Evolutionary conservation across 1,140 invertebrate genomes (phyloP), one percentile per base, ranked within the genome.

Genomic region (Glossosoma conforme): DNA sequence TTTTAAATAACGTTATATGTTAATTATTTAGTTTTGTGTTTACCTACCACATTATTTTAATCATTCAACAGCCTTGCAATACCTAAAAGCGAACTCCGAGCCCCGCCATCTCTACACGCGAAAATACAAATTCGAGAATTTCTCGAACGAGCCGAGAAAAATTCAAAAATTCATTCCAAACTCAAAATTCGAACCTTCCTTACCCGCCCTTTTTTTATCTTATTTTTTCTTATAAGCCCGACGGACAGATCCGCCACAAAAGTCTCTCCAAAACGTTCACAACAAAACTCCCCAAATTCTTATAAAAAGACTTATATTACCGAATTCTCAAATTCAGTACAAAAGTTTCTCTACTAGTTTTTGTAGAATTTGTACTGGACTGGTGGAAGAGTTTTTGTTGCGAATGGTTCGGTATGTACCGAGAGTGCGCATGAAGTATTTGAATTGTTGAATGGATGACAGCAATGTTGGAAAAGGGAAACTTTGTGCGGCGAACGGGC

Each of bases 361-460:
- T 50, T 10, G n/a, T n/a, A 30, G 38, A 19, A 19, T 18, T 30
- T 24, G 20, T 42, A 8, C 13, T 3, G 38, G 11, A 15, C 15
- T 11, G 20, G 6, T 2, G 11, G 38, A 17, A 24, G 47, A 42
- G 13, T 50, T 50, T 14, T 43, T 9, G 2, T 4, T 4, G 6
- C 1, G 21, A 35, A 28, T 4, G 38, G 24, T 28, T 8, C 32
- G 38, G 47, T 30, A 57, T 48, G 49, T 57, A 57, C 44, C 11
- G 44, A 48, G 22, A 15, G 41, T 43, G 46, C 42, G 15, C 28
- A 51, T 20, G 28, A 58, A 58, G 56, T 58, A 43, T 46, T 37
- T 58, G 56, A 58, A 58, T 50, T 58, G 51, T 58, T 45, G 46
- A 43, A 58, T 48, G 56, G 28, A 11, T 58, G 56, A 58, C 56